Evolutionary conservation across 1,140 invertebrate species (phyloP).

Genomic region (Macrobrachium rosenbergii): DNA sequence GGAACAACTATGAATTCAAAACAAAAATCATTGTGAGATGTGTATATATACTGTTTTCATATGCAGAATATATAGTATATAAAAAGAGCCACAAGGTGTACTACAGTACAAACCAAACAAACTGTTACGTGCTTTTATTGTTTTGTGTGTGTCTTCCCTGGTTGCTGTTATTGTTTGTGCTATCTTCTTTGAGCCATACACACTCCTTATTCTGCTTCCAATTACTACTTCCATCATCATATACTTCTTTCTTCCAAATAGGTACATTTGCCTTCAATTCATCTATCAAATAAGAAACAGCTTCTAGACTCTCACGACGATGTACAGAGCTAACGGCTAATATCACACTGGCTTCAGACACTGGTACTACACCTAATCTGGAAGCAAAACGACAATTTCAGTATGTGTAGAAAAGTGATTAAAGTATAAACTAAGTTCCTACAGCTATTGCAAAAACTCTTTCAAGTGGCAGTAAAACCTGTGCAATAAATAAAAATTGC

Average conservation of each 20-base stretch:
- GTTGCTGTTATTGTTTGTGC: neutral
- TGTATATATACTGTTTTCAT: too few relatives aligned
- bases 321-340: conserved; percentile 93
- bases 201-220: conserved; percentile 60
- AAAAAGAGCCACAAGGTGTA: too few relatives aligned
- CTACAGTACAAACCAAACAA: too few relatives aligned
- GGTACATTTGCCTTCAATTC: conserved; percentile 89
- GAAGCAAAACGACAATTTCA: conserved; percentile 53
- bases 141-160: conserved; percentile 8
- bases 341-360: conserved; percentile 89
- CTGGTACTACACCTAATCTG: conserved; percentile 86
- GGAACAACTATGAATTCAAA: too few relatives aligned
- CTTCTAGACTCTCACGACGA: conserved; percentile 84
- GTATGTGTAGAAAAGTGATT: neutral
- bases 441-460: neutral
- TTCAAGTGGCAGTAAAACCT: neutral
- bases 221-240: conserved; percentile 74
- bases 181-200: conserved; percentile 15
- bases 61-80: too few relatives aligned
- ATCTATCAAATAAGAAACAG: conserved; percentile 88
- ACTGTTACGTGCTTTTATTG: conserved; percentile 52
- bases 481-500: too few relatives aligned
- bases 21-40: too few relatives aligned
- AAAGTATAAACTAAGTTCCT: too few relatives aligned
- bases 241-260: conserved; percentile 98